Base-by-base conservation (phyloP, 2,797 vertebrate genomes). In the Amblyopsis hoosieri region DNA sequence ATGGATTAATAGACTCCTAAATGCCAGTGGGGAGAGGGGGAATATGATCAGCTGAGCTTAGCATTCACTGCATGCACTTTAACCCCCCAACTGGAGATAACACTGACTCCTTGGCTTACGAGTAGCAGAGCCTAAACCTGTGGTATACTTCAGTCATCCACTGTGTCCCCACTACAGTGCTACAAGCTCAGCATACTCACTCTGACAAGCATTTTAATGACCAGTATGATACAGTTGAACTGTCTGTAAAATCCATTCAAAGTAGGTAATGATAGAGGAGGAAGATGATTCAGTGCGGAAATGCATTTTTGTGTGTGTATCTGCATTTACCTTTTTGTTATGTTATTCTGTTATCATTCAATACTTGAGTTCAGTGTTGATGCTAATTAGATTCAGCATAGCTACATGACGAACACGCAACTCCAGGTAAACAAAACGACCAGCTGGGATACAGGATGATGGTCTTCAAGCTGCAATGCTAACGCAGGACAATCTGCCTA, bases 1-100 rank as follows among this genome's bases (percentile, higher is more conserved):
- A 53, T 62, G 72, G 57, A 78, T 68, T 49, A 63, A 46, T 4
- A 33, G 33, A 31, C 49, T 67, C 53, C 60, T 64, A 61, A 67
- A 74, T 66, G 50, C 54, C 46, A 75, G 52, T 61, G 65, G 69
- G 45, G 57, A 46, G 48, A 33, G 45, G 5, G 14, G n/a, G 48
- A n/a, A 51, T 45, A 14, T 56, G 45, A 37, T 60, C 29, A 51
- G 63, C 66, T 52, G 64, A 37, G 0, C 56, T 14, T 29, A 2
- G 60, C 52, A n/a, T 42, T 59, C 11, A 19, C 15, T 61, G 15
- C 8, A 13, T 67, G 42, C 50, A 53, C 64, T 51, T 54, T 54
- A 55, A 77, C 37, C 54, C 64, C 55, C 49, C 45, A 45, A 49
- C 31, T 3, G 12, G 23, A 48, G 14, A 17, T 54, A 12, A 29